Conservation (phyloP, 2,113 vertebrate genomes). For the Vimba vimba region DNA sequence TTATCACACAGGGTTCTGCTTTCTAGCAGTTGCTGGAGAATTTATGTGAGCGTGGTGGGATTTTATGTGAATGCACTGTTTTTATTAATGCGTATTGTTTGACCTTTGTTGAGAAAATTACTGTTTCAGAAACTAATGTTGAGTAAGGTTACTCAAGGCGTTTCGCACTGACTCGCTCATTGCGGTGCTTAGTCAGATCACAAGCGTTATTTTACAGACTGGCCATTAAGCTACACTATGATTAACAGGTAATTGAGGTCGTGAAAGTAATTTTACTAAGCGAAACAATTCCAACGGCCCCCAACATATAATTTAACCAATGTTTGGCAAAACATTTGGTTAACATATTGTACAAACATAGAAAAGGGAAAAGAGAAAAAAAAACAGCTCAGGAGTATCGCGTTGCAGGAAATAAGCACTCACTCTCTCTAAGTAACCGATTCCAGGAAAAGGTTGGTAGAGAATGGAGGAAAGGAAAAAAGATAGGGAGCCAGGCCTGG, state of each 20-base stretch:
- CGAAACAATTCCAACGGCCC: slow-evolving; percentile 62
- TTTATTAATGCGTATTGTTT: slow-evolving; percentile 24
- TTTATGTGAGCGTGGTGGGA: slow-evolving; percentile 50
- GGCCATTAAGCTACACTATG: slow-evolving; percentile 41
- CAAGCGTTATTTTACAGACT: slow-evolving; percentile 46
- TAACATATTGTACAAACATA: slow-evolving; percentile 86
- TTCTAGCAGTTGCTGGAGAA: slow-evolving; percentile 57
- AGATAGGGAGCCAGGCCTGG: slow-evolving; percentile 77
- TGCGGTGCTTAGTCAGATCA: slow-evolving; percentile 18
- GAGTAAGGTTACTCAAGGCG: slow-evolving; percentile 22
- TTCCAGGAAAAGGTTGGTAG: slow-evolving; percentile 78
- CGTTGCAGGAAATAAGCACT: slow-evolving; percentile 91
- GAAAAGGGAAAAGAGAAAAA: slow-evolving; percentile 75
- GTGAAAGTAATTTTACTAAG: slow-evolving; percentile 55
- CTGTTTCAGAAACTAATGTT: slow-evolving; percentile 39
- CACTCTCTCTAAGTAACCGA: slow-evolving; percentile 83
- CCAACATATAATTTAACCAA: slow-evolving; percentile 66
- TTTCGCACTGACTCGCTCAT: background rate
- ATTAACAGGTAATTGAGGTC: slow-evolving; percentile 40
- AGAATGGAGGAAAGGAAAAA: slow-evolving; percentile 59
- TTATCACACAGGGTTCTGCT: slow-evolving; percentile 65
- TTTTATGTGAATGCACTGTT: slow-evolving; percentile 41
- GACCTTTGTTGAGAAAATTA: slow-evolving; percentile 29
- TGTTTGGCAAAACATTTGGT: slow-evolving; percentile 76
- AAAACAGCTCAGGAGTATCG: slow-evolving; percentile 84